Base-by-base conservation (phyloP, 2,797 vertebrate genomes). In the Arnoldichthys spilopterus region DNA sequence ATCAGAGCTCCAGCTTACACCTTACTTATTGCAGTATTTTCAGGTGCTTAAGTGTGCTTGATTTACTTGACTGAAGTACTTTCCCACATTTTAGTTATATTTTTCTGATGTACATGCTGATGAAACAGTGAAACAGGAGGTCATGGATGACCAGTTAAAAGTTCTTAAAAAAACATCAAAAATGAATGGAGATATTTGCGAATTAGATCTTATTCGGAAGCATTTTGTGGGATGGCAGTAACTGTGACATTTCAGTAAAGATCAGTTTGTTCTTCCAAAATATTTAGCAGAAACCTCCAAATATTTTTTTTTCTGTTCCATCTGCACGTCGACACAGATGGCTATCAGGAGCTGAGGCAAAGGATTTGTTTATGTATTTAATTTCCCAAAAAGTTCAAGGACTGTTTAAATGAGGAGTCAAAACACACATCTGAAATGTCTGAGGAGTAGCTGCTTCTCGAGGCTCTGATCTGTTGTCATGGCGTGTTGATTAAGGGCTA, bases 401-500 rank as follows among this genome's bases (percentile, higher is more conserved):
- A 62, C 30, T 77, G 54, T 70, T 71, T 66, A 82, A 76, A 83
- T 53, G 61, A 56, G 62, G 49, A 73, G 67, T 72, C 66, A 54
- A 56, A 67, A 49, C 54, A 56, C 58, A 77, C 74, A 80, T 79
- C 43, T 32, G 53, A 72, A 67, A 45, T n/a, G 68, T 79, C 58
- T 53, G 64, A 76, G 63, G 58, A 71, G 81, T 75, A 72, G 70
- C 74, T 67, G 63, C 79, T 77, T 77, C 64, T 72, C 63, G 62
- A 80, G 76, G 56, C 78, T 76, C 74, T 78, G 74, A 69, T 77
- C 74, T 73, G 77, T 74, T 78, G 74, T 74, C 81, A 74, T 58
- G 81, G 66, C 49, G 40, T 79, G 81, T 78, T 82, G 76, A 82
- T 78, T 79, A 82, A 49, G 61, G 71, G 56, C 72, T 79, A 69